phyloP scores from a whole-genome alignment of 1,140 invertebrate genomes.

The Capitella teleta region DNA sequence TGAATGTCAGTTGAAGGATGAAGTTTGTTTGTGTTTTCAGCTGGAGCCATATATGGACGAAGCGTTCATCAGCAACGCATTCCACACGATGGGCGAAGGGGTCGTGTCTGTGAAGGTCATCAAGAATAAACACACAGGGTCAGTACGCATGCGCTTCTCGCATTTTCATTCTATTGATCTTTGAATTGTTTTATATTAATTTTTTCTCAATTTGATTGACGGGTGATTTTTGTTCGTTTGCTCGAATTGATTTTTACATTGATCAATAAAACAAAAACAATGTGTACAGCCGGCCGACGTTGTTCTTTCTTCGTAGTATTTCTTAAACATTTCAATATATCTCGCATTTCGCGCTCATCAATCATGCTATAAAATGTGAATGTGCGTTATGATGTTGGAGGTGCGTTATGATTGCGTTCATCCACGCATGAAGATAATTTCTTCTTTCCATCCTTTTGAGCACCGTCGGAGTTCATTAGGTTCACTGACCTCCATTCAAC shows the following conservation, averaged over 20 bases:
- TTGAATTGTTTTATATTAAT: not conserved
- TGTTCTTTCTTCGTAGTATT: no score
- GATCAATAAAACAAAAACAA: no score
- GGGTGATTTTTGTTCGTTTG: not conserved
- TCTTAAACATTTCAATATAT: no score
- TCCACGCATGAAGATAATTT: no score
- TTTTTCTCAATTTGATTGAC: not conserved
- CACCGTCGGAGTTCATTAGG: no score
- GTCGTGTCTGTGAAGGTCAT: not conserved
- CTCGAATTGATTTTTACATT: not conserved
- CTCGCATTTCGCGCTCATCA: no score
- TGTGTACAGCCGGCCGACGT: no score
- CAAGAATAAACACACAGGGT: not conserved
- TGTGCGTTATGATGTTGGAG: not conserved
- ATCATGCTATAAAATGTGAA: not conserved
- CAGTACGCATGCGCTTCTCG: not conserved
- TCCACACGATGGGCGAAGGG: not conserved
- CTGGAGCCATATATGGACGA: slow-evolving; percentile 1
- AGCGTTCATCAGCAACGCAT: not conserved
- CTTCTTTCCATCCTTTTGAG: no score
- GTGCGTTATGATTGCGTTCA: no score
- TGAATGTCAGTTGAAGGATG: not conserved
- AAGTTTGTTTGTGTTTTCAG: not conserved
- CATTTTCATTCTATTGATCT: not conserved
- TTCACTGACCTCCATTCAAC: no score